Conservation (phyloP, 2,888 invertebrate species). For the Tetragnatha montana region DNA sequence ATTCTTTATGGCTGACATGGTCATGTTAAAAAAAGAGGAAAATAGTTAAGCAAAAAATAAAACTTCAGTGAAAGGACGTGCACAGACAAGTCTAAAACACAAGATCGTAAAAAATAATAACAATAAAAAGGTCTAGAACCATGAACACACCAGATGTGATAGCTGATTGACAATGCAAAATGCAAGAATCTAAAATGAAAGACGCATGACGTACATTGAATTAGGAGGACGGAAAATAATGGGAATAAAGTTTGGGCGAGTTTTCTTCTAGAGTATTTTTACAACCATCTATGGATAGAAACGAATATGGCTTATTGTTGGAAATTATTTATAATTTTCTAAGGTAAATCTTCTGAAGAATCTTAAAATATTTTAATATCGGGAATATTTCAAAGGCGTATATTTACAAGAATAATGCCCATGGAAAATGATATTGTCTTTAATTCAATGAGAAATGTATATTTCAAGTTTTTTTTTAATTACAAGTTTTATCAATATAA, state of each 20-base stretch:
- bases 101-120: constrained; percentile 8
- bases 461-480: no score
- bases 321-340: no score
- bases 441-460: no score
- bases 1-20: not conserved
- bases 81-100: not conserved
- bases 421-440: no score
- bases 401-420: no score
- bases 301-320: no score
- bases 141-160: not conserved
- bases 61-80: not conserved
- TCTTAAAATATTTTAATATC: no score
- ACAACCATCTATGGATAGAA: no score
- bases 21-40: not conserved
- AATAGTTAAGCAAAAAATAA: not conserved
- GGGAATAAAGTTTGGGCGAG: not conserved
- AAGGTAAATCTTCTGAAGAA: no score
- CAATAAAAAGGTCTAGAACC: constrained; percentile 11
- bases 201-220: constrained; percentile 16
- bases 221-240: constrained; percentile 26
- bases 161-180: constrained; percentile 35
- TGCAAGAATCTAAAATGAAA: not conserved
- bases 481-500: no score
- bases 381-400: no score
- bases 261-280: no score